A percentile compares a stretch with the other conserved stretches of the same genome.
phyloP scores from a whole-genome alignment of 2,113 vertebrate species.

The Ceratotherium simum region DNA sequence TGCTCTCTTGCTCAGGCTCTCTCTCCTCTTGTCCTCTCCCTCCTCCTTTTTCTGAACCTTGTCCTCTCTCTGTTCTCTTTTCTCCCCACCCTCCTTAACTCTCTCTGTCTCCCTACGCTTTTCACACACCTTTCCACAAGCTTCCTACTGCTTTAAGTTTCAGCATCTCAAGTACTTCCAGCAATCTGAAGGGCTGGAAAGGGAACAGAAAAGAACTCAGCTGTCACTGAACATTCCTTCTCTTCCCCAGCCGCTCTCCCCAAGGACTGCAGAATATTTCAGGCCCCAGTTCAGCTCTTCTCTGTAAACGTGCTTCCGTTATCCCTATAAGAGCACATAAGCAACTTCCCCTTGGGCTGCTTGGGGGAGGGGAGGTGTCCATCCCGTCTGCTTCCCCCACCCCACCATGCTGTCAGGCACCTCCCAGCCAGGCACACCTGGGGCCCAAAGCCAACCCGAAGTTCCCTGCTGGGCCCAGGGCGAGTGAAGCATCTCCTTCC shows the following conservation, averaged over 20 bases:
- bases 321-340: too few relatives aligned
- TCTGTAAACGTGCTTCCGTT: neutral
- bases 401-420: neutral
- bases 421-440: accelerated
- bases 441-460: neutral
- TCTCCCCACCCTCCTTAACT: neutral
- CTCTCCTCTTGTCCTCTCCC: neutral
- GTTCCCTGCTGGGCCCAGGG: accelerated
- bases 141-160: neutral
- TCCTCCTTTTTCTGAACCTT: too few relatives aligned
- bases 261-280: neutral
- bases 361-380: too few relatives aligned
- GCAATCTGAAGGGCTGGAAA: neutral
- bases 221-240: neutral
- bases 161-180: neutral
- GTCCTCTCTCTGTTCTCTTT: neutral
- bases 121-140: neutral
- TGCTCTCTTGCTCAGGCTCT: neutral
- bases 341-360: neutral
- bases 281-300: neutral
- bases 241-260: neutral
- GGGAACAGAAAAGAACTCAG: neutral
- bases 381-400: neutral
- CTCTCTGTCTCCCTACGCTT: neutral
- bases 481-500: neutral